A percentile compares a stretch with the other conserved stretches of the same genome.
These are phyloP conservation scores for Tipula helvola DNA, from an alignment of 2,888 invertebrate species.

Conservation along the genomic window DNA sequence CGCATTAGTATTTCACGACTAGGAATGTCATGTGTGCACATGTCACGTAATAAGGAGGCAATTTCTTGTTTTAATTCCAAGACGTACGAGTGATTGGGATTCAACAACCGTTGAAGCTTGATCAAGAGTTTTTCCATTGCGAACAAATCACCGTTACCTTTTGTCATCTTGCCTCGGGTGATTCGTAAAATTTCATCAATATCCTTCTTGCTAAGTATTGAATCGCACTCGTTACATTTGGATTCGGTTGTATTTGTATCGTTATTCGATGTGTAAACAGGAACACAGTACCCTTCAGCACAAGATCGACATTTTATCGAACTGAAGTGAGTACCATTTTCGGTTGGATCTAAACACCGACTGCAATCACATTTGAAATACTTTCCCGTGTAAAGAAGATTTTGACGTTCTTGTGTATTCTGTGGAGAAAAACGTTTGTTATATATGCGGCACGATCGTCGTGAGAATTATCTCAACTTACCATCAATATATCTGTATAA, in stretches of 20 bases:
- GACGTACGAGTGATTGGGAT: conserved; percentile 54
- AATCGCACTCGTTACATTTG: background rate
- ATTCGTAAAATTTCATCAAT: conserved; percentile 25
- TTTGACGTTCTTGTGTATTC: conserved; percentile 55
- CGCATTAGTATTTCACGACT: conserved; percentile 44
- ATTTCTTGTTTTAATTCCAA: conserved; percentile 58
- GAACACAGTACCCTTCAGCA: conserved; percentile 30
- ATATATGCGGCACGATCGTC: background rate
- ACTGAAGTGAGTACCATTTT: conserved; percentile 57
- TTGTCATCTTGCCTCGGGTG: conserved; percentile 35
- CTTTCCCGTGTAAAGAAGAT: conserved; percentile 54
- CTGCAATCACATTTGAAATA: conserved; percentile 59
- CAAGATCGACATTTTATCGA: conserved; percentile 55
- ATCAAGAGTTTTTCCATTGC: conserved; percentile 38
- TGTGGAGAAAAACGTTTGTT: conserved; percentile 22
- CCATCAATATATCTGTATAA: conserved; percentile 59
- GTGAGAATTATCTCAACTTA: conserved; percentile 25
- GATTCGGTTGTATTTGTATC: conserved; percentile 28
- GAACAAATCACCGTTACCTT: conserved; percentile 29
- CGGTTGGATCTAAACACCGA: conserved; percentile 57
- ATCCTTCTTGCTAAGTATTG: conserved; percentile 31
- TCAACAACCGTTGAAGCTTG: conserved; percentile 44
- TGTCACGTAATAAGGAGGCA: conserved; percentile 43
- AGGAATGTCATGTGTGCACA: conserved; percentile 37
- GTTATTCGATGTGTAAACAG: conserved; percentile 14